Conservation (phyloP, 2,888 invertebrate genomes). For the Eupithecia subumbrata region DNA sequence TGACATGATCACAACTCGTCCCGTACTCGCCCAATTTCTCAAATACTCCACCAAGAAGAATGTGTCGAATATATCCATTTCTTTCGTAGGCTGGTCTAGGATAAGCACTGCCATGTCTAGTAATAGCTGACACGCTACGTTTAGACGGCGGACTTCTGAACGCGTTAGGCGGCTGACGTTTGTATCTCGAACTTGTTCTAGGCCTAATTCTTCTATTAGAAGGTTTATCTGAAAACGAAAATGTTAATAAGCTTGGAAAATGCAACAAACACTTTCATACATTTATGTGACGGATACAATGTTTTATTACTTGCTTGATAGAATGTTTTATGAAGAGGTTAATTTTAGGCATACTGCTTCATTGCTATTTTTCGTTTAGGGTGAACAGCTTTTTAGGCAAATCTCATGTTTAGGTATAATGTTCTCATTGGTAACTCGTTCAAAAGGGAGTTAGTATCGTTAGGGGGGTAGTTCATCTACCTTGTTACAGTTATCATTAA, state of each 20-base stretch:
- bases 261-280: neutral
- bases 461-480: too few relatives aligned
- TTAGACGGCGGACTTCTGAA: slow-evolving; percentile 93
- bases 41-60: slow-evolving; percentile 97
- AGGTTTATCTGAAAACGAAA: slow-evolving; percentile 88
- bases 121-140: slow-evolving; percentile 94
- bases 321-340: too few relatives aligned
- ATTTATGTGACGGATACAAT: neutral
- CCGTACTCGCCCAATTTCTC: slow-evolving; percentile 93
- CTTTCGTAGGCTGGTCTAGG: slow-evolving; percentile 93
- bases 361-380: too few relatives aligned
- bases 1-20: slow-evolving; percentile 94
- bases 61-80: slow-evolving; percentile 97
- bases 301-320: too few relatives aligned
- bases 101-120: slow-evolving; percentile 94
- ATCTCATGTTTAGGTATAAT: too few relatives aligned
- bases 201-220: slow-evolving; percentile 94
- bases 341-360: too few relatives aligned
- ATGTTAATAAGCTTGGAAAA: neutral
- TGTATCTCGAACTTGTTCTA: slow-evolving; percentile 94
- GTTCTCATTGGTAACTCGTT: too few relatives aligned
- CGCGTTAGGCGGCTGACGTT: slow-evolving; percentile 93
- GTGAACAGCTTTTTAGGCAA: too few relatives aligned
- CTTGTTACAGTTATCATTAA: neutral
- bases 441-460: too few relatives aligned